phyloP scores from a whole-genome alignment of 1,140 invertebrate species.

The Euwallacea similis region DNA sequence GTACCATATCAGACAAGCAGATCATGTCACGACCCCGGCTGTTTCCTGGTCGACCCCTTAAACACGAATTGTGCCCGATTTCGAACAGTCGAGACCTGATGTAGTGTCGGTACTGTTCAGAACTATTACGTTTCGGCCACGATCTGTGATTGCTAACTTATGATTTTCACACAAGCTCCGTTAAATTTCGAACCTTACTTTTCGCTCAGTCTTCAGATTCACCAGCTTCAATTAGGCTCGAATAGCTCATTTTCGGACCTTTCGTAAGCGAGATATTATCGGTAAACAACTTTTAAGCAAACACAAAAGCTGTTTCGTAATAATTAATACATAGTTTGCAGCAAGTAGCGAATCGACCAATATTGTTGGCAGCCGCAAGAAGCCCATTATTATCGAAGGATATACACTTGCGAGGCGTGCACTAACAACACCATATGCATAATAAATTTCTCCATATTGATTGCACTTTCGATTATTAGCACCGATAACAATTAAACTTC shows the following conservation, averaged over 20 bases:
- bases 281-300: slow-evolving; percentile 18
- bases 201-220: no score
- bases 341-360: slow-evolving; percentile 18
- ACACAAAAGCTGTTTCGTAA: slow-evolving; percentile 25
- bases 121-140: slow-evolving; percentile 30
- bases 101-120: slow-evolving; percentile 30
- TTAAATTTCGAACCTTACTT: no score
- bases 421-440: slow-evolving; percentile 27
- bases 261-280: slow-evolving; percentile 13
- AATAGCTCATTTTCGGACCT: no score
- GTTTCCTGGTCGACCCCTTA: slow-evolving; percentile 34
- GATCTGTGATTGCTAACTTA: slow-evolving; percentile 26
- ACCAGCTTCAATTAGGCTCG: no score
- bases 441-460: slow-evolving; percentile 28
- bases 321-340: slow-evolving; percentile 23
- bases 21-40: slow-evolving; percentile 33
- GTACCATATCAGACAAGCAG: slow-evolving; percentile 27
- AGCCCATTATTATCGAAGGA: slow-evolving; percentile 24
- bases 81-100: slow-evolving; percentile 13
- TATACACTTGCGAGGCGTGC: slow-evolving; percentile 19
- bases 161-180: slow-evolving; percentile 19
- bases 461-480: slow-evolving; percentile 21
- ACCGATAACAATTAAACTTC: slow-evolving; percentile 29
- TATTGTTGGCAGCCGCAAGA: slow-evolving; percentile 22
- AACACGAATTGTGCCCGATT: slow-evolving; percentile 34